phyloP scores from a whole-genome alignment of 1,140 invertebrate genomes.

The Polypedilum vanderplanki region DNA sequence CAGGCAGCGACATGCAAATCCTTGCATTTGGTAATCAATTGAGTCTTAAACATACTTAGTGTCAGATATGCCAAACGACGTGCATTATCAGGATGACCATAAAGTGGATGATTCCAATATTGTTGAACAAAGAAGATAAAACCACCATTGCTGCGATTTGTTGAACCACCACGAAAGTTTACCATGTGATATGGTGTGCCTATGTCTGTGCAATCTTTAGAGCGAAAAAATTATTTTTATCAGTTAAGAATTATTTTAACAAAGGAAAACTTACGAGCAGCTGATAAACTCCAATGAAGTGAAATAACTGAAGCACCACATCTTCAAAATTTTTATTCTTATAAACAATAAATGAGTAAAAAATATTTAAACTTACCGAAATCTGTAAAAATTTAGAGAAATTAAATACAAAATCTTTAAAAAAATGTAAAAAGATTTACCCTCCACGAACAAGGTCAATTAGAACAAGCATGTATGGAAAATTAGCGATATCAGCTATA shows the following conservation, averaged over 20 bases:
- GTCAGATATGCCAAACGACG: background rate
- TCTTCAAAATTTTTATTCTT: background rate
- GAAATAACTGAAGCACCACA: background rate
- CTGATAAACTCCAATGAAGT: background rate
- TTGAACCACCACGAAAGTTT: background rate
- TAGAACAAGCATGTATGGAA: background rate
- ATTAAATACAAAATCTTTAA: too few species aligned
- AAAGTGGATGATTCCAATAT: background rate
- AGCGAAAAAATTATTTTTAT: too few species aligned
- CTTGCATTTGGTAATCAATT: background rate
- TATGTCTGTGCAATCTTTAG: too few species aligned
- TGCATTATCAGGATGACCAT: background rate
- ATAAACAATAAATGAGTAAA: too few species aligned
- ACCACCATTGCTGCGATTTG: background rate
- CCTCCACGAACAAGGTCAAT: background rate
- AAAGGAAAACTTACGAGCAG: conserved; percentile 13
- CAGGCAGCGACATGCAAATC: background rate
- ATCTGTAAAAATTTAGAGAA: too few species aligned
- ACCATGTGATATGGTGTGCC: background rate
- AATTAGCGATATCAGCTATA: background rate
- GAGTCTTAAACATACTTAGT: background rate
- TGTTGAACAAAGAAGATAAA: background rate
- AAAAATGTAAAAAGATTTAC: too few species aligned
- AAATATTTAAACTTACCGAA: too few species aligned
- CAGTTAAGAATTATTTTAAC: too few species aligned